Base-by-base conservation (phyloP, 1,140 invertebrate genomes). In the Neuroterus valhalla region DNA sequence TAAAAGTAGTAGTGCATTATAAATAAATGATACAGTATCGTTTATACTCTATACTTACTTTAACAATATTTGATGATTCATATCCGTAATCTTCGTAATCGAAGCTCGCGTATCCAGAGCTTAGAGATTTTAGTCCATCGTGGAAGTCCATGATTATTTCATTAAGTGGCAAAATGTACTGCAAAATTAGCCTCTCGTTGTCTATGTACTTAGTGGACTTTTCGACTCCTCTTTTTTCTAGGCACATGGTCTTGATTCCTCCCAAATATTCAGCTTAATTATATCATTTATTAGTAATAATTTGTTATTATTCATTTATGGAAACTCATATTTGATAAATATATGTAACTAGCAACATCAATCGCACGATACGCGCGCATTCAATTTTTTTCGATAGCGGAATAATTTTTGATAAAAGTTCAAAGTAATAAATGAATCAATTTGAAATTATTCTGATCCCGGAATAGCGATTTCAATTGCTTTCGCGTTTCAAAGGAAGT, bases 71-170 rank as follows among this genome's bases (percentile, higher is more conserved):
- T 74, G 95, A 94, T 15, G 87, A 67, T 86, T 96, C 91, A 89
- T 96, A 99, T 15, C 95, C 97, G 85, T 93, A 86, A 88, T 98
- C 96, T 91, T 99, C 97, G 89, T 99, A 99, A 90, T 99, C 98
- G 90, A 99, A 99, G 88, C 96, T 98, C 11, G 97, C 98, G 91
- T 97, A 99, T 12, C 98, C 98, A 2, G 97, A 98, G 17, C 94
- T 95, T 14, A 96, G 80, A 21, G 94, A 94, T 90, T 99, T 99
- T 0, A 99, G 89, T 26, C 93, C 91, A 88, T 99, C 98, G 88
- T 98, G 98, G 88, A 99, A 99, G 85, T 99, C 97, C 3, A 98
- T 86, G 2, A 99, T 94, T 31, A 99, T 95, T 92, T 99, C 98
- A 86, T 94, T 96, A 2, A 99, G 87, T 10, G 98, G 98, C 43